Base-by-base conservation (phyloP, 2,113 vertebrate species). In the Laterallus jamaicensis region DNA sequence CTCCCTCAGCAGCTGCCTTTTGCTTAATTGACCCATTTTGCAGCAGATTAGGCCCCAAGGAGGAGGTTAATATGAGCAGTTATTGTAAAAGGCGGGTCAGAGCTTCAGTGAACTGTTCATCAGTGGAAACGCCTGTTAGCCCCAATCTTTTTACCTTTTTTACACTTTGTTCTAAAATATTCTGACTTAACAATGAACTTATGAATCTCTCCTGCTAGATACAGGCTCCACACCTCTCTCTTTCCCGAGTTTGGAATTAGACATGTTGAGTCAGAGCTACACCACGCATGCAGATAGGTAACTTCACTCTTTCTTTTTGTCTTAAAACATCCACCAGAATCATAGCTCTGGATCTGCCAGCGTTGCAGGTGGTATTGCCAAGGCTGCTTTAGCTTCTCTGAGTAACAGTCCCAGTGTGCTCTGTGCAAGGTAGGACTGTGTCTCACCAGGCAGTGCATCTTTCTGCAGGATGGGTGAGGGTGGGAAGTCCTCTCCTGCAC, bases 11-110 rank as follows among this genome's bases (percentile, higher is more conserved):
- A 78, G 82, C 82, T 94, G 79, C 76, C 76, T 82, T 88, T 70
- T 92, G 49, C 73, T 84, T 68, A 31, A 78, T 5, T 94, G 86
- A 71, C 66, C 52, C 58, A 26, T 92, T 93, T 88, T 82, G 85
- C 73, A 75, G 76, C 76, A 90, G 71, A 92, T 71, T 55, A 83
- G 90, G 64, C 88, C 76, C 68, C 76, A 71, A 84, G 90, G 93
- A 93, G 85, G 39, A 93, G 60, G 60, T 84, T 88, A 83, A 86
- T 73, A 42, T 35, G 5, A 86, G 81, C 64, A 83, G 71, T 69
- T 77, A 75, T 50, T 31, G 70, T 86, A 35, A 90, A 92, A 83
- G n/a, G 68, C 6, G 4, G 49, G 32, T 78, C 0, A 0, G 44
- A 76, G 16, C 73, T 88, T 86, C 79, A 68, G 64, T 86, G 78